Evolutionary conservation across 2,888 invertebrate species (phyloP), one percentile per base, ranked within the genome.

Genomic region (Drosophila lacicola): DNA sequence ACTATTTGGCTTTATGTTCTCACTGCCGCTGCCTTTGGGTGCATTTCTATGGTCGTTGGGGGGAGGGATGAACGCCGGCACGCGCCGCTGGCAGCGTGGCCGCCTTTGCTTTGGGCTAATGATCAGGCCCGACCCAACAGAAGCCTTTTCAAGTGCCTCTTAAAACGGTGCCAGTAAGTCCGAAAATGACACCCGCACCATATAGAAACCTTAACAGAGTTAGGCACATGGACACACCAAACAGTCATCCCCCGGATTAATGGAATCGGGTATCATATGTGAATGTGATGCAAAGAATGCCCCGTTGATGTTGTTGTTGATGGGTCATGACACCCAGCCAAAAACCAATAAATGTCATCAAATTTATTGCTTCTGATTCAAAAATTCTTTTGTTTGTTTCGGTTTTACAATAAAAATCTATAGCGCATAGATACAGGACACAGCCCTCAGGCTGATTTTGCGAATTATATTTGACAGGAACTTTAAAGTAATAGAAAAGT

Each of bases 281-380:
- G 75, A 80, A 78, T 84, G 29, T 29, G 86, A 71, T 72, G 85
- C 80, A 79, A 82, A 66, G 49, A 80, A 63, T 82, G 65, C 53
- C 86, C 69, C 46, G 17, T 44, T 50, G 46, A 29, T 60, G 56
- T 42, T 55, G 57, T 56, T 64, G 62, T 58, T 25, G 63, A 41
- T 62, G 74, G 47, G 66, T 68, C 69, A 72, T 90, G 70, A 60
- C 71, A 84, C 70, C 61, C 82, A 61, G 70, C 79, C 79, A 82
- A 90, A 91, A 91, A 89, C 89, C 91, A 91, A 91, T 91, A 92
- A 91, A 91, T 91, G 91, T 91, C 90, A 86, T 90, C 82, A 85
- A 91, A 91, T 92, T 91, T 91, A 92, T 91, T 89, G 90, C 91
- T 88, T 84, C 79, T 80, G 82, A 82, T 85, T 83, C 78, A 83